Base-by-base conservation (phyloP, 2,888 invertebrate species). In the Nasonovia ribisnigri region DNA sequence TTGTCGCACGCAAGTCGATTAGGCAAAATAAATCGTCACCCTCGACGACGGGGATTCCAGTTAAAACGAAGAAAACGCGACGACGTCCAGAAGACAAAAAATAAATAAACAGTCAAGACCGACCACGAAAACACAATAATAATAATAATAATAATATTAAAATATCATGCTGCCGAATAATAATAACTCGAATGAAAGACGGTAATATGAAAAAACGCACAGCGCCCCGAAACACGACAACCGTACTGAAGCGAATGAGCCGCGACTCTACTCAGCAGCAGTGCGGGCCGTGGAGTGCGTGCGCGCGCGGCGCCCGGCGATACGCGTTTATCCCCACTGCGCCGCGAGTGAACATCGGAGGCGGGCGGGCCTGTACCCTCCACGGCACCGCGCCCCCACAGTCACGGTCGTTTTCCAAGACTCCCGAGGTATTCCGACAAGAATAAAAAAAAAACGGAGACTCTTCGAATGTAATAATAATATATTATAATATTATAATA, bases 321-420 rank as follows among this genome's bases (percentile, higher is more conserved):
- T 51, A 51, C 54, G 57, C 57, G 54, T 91, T 57, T 57, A 43
- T 86, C 91, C 91, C 91, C 91, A 84, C 91, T 46, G 54, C 29
- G 6, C n/a, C n/a, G 16, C 46, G 24, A 10, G n/a, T 42, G 43
- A 91, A 91, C 43, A 46, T 46, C 86, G 84, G 84, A 36, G 91
- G 57, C 91, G 84, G 91, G 91, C 91, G 91, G 91, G 54, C 42
- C 77, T 51, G 91, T 84, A 54, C 91, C 84, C 91, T 91, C 54
- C 43, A 5, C 24, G 48, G 36, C 51, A 26, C 46, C 86, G 51
- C 51, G 20, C 84, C 86, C 54, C 26, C 24, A n/a, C 42, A 51
- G n/a, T 57, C 51, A n/a, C 36, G 36, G 88, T 24, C 77, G 77
- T 77, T 77, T 77, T 36, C 86, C 43, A 29, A 90, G 43, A 54